A percentile compares a stretch with the other conserved stretches of the same genome.
Conservation (phyloP, 2,113 vertebrate species). For the Erythrolamprus reginae region DNA sequence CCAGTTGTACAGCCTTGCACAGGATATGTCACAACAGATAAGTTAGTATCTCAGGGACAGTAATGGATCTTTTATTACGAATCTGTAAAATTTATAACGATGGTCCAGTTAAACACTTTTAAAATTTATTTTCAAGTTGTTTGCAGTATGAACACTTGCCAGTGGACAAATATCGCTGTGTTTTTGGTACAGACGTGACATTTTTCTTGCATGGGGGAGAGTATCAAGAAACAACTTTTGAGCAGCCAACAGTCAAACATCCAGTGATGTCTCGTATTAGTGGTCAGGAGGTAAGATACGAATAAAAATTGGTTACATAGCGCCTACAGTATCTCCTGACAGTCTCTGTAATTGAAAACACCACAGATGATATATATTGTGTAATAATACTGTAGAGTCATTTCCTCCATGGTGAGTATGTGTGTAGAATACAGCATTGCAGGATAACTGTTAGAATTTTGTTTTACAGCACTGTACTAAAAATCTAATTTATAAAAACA, state of each 20-base stretch:
- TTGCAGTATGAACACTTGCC: constrained; percentile 85
- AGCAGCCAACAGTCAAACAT: constrained; percentile 66
- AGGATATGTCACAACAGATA: constrained; percentile 55
- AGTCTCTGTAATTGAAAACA: background rate
- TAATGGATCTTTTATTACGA: background rate
- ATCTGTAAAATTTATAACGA: background rate
- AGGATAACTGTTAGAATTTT: background rate
- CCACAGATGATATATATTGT: background rate
- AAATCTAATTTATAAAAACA: background rate
- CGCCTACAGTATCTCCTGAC: background rate
- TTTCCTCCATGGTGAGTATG: background rate
- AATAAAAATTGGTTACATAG: background rate
- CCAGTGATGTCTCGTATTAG: constrained; percentile 78
- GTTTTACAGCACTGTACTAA: background rate
- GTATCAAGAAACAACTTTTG: constrained; percentile 62
- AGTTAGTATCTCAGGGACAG: constrained; percentile 69
- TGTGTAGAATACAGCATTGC: background rate
- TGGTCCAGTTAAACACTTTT: constrained; percentile 20
- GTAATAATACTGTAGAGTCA: background rate
- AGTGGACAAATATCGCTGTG: constrained; percentile 78
- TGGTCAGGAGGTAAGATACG: constrained; percentile 79
- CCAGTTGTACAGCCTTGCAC: constrained; percentile 82
- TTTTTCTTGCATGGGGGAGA: constrained; percentile 58
- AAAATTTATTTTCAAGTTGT: constrained; percentile 71
- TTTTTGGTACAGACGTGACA: constrained; percentile 70